Evolutionary conservation across 2,888 invertebrate genomes (phyloP).

Genomic region (Lochmaea crataegi): DNA sequence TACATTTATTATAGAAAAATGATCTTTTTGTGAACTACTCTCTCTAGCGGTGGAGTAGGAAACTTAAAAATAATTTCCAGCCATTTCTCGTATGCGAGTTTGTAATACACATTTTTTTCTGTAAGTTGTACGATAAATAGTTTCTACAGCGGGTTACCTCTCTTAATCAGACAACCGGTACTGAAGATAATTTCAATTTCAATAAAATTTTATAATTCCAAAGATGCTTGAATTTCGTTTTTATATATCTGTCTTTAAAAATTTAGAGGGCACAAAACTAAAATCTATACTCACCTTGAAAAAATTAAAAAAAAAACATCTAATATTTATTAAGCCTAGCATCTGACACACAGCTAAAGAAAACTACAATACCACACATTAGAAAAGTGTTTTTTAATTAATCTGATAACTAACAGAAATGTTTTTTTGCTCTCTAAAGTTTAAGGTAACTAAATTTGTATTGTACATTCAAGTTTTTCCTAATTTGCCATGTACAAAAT

Average conservation of each 20-base stretch:
- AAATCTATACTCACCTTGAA: conserved; percentile 56
- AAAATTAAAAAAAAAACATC: conserved; percentile 39
- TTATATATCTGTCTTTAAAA: conserved; percentile 8
- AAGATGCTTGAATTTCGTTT: conserved; percentile 9
- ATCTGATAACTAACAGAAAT: conserved; percentile 38
- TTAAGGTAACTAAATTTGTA: conserved; percentile 19
- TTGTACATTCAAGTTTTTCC: conserved; percentile 18
- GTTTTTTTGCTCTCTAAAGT: conserved; percentile 40
- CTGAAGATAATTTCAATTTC: not conserved
- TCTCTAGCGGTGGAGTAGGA: too few species aligned
- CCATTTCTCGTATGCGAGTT: too few species aligned
- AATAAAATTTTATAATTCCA: not conserved
- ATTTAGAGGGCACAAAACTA: conserved; percentile 41
- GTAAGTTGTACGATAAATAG: too few species aligned
- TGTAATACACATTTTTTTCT: too few species aligned
- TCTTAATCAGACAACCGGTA: not conserved
- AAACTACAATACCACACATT: conserved; percentile 58
- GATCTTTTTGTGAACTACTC: too few species aligned
- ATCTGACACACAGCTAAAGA: conserved; percentile 61
- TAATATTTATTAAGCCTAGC: conserved; percentile 57
- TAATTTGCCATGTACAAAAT: not conserved
- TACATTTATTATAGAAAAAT: too few species aligned
- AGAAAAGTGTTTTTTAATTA: conserved; percentile 50
- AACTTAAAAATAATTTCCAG: too few species aligned
- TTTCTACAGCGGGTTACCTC: too few species aligned